Conservation (phyloP, 2,888 invertebrate genomes). For the Aporophyla nigra region DNA sequence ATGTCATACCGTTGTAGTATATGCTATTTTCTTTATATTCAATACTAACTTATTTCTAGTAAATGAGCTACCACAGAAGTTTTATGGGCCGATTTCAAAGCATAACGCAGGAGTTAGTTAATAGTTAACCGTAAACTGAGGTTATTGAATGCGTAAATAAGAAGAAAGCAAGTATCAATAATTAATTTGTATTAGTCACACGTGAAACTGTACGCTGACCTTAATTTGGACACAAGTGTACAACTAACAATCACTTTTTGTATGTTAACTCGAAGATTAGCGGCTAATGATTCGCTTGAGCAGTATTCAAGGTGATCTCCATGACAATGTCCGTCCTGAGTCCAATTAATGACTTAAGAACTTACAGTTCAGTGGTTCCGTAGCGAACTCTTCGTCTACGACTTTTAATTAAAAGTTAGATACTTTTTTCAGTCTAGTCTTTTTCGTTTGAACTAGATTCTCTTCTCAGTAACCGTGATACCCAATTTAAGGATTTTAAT, state of each 20-base stretch:
- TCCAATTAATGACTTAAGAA: constrained; percentile 23
- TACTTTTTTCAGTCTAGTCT: constrained; percentile 15
- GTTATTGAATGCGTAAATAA: constrained; percentile 20
- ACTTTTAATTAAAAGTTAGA: constrained; percentile 22
- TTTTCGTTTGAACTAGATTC: constrained; percentile 5
- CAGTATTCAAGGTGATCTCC: constrained; percentile 20
- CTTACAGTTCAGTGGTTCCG: constrained; percentile 2
- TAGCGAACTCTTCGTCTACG: neutral
- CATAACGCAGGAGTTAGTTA: neutral
- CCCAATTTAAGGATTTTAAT: constrained; percentile 19
- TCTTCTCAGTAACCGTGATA: constrained; percentile 21
- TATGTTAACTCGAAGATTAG: constrained; percentile 8
- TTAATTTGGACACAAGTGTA: constrained; percentile 36
- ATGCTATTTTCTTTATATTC: neutral
- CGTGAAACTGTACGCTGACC: constrained; percentile 46
- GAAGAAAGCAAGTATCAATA: constrained; percentile 39
- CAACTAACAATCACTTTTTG: constrained; percentile 14
- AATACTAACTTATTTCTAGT: neutral
- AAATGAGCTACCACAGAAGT: neutral
- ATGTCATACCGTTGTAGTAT: neutral
- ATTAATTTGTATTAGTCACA: constrained; percentile 44
- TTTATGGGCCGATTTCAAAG: constrained; percentile 20
- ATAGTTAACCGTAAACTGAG: constrained; percentile 19
- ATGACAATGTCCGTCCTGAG: constrained; percentile 21
- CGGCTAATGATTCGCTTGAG: constrained; percentile 30